Conservation (phyloP, 2,113 vertebrate genomes). For the Vireo altiloquus region DNA sequence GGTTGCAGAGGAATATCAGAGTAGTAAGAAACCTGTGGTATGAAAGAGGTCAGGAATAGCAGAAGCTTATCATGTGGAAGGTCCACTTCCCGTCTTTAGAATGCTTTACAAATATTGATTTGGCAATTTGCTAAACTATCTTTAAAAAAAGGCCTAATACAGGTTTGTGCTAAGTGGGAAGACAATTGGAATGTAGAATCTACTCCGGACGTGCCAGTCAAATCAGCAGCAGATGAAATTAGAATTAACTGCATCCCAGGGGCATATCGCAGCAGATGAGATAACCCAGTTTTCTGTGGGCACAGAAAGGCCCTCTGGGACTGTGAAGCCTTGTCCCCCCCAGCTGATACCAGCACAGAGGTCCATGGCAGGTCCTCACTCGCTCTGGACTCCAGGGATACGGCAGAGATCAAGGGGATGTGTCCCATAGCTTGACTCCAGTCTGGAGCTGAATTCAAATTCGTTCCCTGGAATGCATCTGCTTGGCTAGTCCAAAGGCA, state of each 20-base stretch:
- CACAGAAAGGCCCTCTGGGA: background rate
- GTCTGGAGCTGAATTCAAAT: background rate
- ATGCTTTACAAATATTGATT: background rate
- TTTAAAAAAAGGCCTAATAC: background rate
- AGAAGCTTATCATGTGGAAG: background rate
- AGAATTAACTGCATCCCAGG: background rate
- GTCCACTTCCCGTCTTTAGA: background rate
- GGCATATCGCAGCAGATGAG: background rate
- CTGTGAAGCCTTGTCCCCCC: background rate
- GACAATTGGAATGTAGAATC: background rate
- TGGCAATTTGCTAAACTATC: background rate
- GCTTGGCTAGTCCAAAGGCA: background rate
- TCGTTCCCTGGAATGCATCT: background rate
- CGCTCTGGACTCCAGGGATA: fast-evolving
- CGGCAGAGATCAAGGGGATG: fast-evolving
- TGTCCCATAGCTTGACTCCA: background rate
- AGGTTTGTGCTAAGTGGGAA: background rate
- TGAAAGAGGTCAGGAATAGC: background rate
- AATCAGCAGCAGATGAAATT: background rate
- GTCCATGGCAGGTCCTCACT: fast-evolving
- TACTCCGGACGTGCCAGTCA: background rate
- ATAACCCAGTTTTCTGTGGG: background rate
- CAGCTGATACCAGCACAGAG: fast-evolving
- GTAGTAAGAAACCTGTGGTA: background rate
- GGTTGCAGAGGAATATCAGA: background rate